Base-by-base conservation (phyloP, 2,888 invertebrate genomes). In the Tinea pellionella region DNA sequence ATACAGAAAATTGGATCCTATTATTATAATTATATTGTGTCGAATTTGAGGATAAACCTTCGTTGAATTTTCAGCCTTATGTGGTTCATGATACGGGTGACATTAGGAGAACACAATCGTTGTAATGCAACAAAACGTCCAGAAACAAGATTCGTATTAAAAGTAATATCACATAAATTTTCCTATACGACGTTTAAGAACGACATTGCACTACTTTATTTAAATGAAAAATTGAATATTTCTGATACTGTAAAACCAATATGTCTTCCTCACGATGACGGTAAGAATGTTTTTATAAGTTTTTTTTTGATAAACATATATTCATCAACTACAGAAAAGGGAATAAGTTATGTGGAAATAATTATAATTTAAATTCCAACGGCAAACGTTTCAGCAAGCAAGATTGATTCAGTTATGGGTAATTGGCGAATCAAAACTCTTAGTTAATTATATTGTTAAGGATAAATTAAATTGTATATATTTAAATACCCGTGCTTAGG, bases 81-180 rank as follows among this genome's bases (percentile, higher is more conserved):
- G 93, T 95, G 95, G 95, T 95, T 95, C 79, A 94, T 96, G 94
- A 94, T 96, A 71, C 94, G 93, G 80, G 93, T 95, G 62, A 94
- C 94, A 0, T 90, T 96, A 63, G 96, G 96, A 0, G 96, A 96
- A 73, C 95, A 96, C 73, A 92, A 95, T 75, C 90, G 94, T 42
- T 96, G 95, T 76, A 90, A 91, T 69, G 90, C 91, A 63, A 91
- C 91, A 32, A 88, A 88, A 60, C 89, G 91, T 11, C 92, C 94
- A 0, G 92, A 94, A 72, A 92, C 93, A 0, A 89, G 94, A 65
- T 94, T 92, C 69, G 93, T 95, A 18, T 75, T 93, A 11, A 83
- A 93, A 62, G 90, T 93, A n/a, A 87, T 93, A 7, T 89, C 92
- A 0, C 93, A 94, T 61, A 92, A 94, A 68, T 96, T 96, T 75